A percentile compares a stretch with the other conserved stretches of the same genome.
Evolutionary conservation across 2,888 invertebrate genomes (phyloP).

Genomic region (Polydesmus complanatus): DNA sequence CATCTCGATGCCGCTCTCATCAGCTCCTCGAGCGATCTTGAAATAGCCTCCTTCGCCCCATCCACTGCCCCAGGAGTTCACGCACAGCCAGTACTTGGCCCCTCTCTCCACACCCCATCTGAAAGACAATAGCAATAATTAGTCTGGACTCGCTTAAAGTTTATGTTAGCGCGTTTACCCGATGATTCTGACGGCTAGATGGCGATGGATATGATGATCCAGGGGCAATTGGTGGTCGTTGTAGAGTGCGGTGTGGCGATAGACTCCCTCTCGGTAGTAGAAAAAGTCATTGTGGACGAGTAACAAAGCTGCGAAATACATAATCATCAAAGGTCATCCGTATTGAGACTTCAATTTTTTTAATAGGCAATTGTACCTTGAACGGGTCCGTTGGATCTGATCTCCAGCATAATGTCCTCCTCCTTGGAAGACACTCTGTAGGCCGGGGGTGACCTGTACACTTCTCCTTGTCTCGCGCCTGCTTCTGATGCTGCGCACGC

Average conservation of each 20-base stretch:
- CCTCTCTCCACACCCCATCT: conserved; percentile 62
- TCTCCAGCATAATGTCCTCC: conserved; percentile 81
- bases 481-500: conserved; percentile 31
- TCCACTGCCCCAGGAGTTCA: conserved; percentile 81
- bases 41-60: conserved; percentile 92
- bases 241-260: conserved; percentile 29
- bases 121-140: too few species aligned
- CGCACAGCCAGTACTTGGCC: conserved; percentile 74
- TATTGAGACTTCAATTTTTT: too few species aligned
- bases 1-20: conserved; percentile 81
- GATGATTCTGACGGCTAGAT: conserved; percentile 79
- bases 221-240: neutral
- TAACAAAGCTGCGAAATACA: conserved; percentile 58
- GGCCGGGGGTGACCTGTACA: conserved; percentile 35
- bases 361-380: too few species aligned
- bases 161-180: conserved; percentile 38
- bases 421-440: conserved; percentile 34
- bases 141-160: neutral
- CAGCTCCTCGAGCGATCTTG: conserved; percentile 63
- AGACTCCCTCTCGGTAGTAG: conserved; percentile 71
- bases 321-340: conserved; percentile 18
- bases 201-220: conserved; percentile 36
- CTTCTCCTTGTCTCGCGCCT: conserved; percentile 23
- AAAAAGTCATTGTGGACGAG: conserved; percentile 85
- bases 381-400: conserved; percentile 77